phyloP scores from a whole-genome alignment of 30 jellyfish, hydroid and myxozoan genomes.

The Turritopsis rubra region DNA sequence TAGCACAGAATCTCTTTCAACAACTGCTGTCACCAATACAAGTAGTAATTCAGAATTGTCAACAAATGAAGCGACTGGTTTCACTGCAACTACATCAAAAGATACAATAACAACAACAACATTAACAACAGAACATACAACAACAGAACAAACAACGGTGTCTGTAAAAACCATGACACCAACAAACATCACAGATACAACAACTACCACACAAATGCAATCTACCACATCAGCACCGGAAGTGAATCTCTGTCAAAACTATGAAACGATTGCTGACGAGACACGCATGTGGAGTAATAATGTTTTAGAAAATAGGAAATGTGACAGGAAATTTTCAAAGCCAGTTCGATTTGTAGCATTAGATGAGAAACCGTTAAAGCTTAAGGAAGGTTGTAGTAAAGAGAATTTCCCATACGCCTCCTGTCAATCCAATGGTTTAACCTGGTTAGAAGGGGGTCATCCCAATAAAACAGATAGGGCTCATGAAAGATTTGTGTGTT shows the following conservation, averaged over 20 bases:
- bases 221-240: not conserved
- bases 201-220: not conserved
- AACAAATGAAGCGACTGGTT: not conserved
- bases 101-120: not conserved
- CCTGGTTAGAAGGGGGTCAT: slow-evolving; percentile 5
- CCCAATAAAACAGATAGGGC: not conserved
- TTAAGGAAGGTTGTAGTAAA: not conserved
- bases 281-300: not conserved
- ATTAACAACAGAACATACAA: not conserved
- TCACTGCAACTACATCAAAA: not conserved
- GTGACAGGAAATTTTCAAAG: not conserved
- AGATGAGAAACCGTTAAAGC: not conserved
- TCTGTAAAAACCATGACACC: not conserved
- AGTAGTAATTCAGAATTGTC: not conserved
- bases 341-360: not conserved
- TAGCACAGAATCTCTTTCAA: not conserved
- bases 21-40: not conserved
- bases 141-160: not conserved
- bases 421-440: slow-evolving; percentile 9
- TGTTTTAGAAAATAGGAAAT: not conserved
- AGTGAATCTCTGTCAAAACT: not conserved
- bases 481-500: not conserved
- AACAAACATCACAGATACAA: not conserved
- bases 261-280: not conserved
- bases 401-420: not conserved